Evolutionary conservation across 2,113 vertebrate species (phyloP), one percentile per base, ranked within the genome.

Genomic region (Macquaria ambigua): DNA sequence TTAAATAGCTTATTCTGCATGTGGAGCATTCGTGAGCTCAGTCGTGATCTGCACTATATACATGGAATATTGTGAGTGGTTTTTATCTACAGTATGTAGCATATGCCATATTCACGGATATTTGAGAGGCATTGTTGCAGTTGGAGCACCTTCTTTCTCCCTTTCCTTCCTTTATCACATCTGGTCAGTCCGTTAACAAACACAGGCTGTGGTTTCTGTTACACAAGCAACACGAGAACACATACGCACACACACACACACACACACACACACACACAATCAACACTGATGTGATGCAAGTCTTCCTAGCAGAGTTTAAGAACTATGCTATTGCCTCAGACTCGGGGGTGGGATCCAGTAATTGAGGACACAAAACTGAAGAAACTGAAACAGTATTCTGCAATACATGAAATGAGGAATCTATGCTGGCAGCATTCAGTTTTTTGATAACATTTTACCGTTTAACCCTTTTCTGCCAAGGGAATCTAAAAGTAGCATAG

Each of bases 251-350:
- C 77, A 69, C 53, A 43, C 62, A 79, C 71, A 70, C 77, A 74
- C 34, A 74, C 77, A 75, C 46, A 70, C 71, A 75, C 48, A 83
- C 23, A 55, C 78, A 43, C 53, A 41, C 16, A n/a, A 58, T 63
- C 5, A 71, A 55, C 43, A 83, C 8, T 23, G 11, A 81, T 76
- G 63, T 90, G 87, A 89, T 82, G 91, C 84, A 90, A 90, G 82
- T 82, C 39, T 71, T 74, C 66, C 3, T 39, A 10, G 55, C 41
- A 82, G 55, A 43, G 53, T 73, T 82, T 64, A 82, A 85, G 74
- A 79, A 58, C 74, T 77, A 2, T 11, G n/a, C 39, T 52, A 31
- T 81, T 89, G 77, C 71, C 20, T 84, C 78, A 88, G 64, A 74
- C 34, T 69, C 0, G 7, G 28, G 79, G 79, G 48, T 72, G 80